phyloP scores from a whole-genome alignment of 2,888 invertebrate genomes.

The Cryptops parisi region DNA sequence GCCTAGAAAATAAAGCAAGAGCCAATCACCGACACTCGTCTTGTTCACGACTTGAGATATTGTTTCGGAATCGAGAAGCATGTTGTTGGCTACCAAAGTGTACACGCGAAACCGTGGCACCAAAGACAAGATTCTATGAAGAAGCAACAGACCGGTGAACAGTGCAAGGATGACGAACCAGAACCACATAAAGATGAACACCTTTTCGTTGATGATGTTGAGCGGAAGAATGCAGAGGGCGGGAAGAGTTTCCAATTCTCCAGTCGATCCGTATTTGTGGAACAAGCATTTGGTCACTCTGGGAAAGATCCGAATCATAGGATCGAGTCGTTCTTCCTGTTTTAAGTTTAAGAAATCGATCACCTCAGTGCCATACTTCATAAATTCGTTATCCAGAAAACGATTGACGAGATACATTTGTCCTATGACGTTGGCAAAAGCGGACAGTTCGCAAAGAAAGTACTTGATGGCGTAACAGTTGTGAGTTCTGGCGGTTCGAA shows the following conservation, averaged over 20 bases:
- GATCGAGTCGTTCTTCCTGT: slow-evolving; percentile 22
- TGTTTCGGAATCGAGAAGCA: slow-evolving; percentile 16
- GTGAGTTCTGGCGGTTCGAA: slow-evolving; percentile 19
- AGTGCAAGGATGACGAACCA: slow-evolving; percentile 21
- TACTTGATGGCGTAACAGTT: slow-evolving; percentile 23
- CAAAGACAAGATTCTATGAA: slow-evolving; percentile 21
- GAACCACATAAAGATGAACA: slow-evolving; percentile 23
- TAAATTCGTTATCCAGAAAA: slow-evolving; percentile 25
- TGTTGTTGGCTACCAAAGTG: slow-evolving; percentile 18
- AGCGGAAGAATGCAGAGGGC: slow-evolving; percentile 27
- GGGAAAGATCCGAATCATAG: slow-evolving; percentile 25
- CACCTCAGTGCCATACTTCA: slow-evolving; percentile 24
- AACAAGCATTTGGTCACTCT: slow-evolving; percentile 26
- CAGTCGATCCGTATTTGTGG: slow-evolving; percentile 25
- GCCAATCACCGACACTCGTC: slow-evolving; percentile 11
- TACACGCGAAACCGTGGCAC: slow-evolving; percentile 19
- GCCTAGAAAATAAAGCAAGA: slow-evolving; percentile 20
- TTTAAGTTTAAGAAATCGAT: slow-evolving; percentile 21
- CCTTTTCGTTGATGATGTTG: slow-evolving; percentile 28
- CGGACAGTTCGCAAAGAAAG: slow-evolving; percentile 26
- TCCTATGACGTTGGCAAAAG: slow-evolving; percentile 25
- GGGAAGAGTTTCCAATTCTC: slow-evolving; percentile 25
- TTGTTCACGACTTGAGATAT: slow-evolving; percentile 1
- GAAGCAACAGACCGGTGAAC: slow-evolving; percentile 19
- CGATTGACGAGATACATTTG: slow-evolving; percentile 26